Base-by-base conservation (phyloP, 2,888 invertebrate species). In the Drosophila fungiperda region DNA sequence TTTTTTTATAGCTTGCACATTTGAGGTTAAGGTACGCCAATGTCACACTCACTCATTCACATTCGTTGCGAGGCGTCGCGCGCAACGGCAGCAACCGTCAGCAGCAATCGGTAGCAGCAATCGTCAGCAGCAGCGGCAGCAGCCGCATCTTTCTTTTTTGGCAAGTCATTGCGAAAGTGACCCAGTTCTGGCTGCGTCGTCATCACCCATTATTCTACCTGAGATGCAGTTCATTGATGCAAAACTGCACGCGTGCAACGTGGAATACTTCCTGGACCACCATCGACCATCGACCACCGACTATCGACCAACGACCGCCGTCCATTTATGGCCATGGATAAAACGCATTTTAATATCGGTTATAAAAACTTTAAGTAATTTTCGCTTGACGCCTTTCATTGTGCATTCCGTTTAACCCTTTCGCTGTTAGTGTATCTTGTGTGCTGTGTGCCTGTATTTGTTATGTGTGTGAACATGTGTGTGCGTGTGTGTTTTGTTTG, bases 21-120 rank as follows among this genome's bases (percentile, higher is more conserved):
- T 90, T 91, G 91, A 90, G 90, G 90, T 90, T 90, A 91, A 91
- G 90, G 90, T 86, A 87, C 78, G 80, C 89, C 90, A 90, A 90
- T 90, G 90, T 91, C 91, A 90, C 90, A 87, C 80, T 87, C 89
- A 91, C 91, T 90, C 91, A 90, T 86, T 91, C 91, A 90, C 84
- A 89, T 81, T 89, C 84, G 89, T 82, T 82, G 81, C 84, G 85
- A 76, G 76, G 84, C 80, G 69, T 77, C 89, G 86, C 88, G 89
- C 81, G 72, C 83, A 80, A 80, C 81, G 78, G 75, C 81, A 84
- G 72, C 80, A 76, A 38, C 69, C 60, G 68, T 38, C 45, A 65
- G 32, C 59, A 76, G 50, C 68, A 70, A 36, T 65, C 69, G 50
- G 65, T 70, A 75, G 48, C 58, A 52, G 60, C 55, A 64, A 52